Percentiles rank a stretch among this genome's conserved stretches.
phyloP scores from a whole-genome alignment of 2,113 vertebrate species.

The Lagenorhynchus albirostris region DNA sequence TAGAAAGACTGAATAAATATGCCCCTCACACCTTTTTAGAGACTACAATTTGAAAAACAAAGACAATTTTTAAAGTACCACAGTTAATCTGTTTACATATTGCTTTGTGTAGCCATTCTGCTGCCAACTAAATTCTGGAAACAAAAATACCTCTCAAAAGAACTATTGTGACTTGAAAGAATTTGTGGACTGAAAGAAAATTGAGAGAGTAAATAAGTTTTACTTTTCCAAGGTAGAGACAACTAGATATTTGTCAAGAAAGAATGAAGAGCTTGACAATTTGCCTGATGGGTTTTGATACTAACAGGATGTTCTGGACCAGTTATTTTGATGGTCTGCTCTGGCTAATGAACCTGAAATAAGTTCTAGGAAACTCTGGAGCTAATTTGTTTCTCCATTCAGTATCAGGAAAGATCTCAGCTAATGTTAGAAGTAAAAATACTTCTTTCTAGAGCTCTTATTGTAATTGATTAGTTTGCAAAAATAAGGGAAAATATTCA shows the following conservation, averaged over 20 bases:
- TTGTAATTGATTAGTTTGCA: neutral
- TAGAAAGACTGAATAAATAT: neutral
- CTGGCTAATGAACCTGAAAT: neutral
- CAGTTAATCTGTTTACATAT: neutral
- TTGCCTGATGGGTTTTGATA: neutral
- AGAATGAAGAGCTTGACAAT: neutral
- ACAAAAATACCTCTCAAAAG: neutral
- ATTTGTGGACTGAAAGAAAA: neutral
- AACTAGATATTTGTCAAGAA: neutral
- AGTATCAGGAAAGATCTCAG: neutral
- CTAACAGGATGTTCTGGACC: neutral
- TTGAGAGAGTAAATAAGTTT: neutral
- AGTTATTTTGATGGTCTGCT: neutral
- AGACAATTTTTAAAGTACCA: neutral
- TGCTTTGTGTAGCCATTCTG: neutral
- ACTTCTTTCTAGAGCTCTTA: neutral
- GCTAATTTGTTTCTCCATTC: neutral
- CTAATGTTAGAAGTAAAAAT: constrained; percentile 23
- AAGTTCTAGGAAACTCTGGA: constrained; percentile 3
- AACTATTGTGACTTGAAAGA: neutral
- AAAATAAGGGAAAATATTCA: neutral
- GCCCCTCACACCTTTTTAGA: neutral
- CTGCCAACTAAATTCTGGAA: neutral
- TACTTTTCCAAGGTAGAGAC: neutral
- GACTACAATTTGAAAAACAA: neutral